phyloP scores from a whole-genome alignment of 2,797 vertebrate species.

The Sorex maritimensis region DNA sequence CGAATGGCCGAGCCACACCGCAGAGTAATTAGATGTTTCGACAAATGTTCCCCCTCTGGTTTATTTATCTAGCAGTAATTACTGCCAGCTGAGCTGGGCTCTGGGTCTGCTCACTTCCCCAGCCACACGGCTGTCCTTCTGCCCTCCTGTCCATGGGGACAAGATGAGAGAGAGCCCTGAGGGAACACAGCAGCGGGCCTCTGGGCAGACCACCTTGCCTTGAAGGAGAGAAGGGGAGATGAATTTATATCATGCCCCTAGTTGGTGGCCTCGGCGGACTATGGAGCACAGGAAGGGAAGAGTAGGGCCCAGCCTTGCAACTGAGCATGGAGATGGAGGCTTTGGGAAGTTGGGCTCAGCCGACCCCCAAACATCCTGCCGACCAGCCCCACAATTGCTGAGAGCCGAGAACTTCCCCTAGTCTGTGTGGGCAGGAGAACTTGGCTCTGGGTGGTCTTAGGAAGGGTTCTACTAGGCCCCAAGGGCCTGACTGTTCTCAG shows the following conservation, averaged over 20 bases:
- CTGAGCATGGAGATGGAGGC: background rate
- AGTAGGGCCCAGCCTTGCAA: background rate
- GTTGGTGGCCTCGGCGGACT: background rate
- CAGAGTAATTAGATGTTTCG: slow-evolving; percentile 90
- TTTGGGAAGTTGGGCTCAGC: background rate
- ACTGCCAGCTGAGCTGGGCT: slow-evolving; percentile 86
- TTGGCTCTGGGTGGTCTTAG: background rate
- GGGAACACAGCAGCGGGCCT: background rate
- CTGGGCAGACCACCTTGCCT: slow-evolving; percentile 26
- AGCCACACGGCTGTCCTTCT: slow-evolving; percentile 84
- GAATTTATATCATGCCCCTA: background rate
- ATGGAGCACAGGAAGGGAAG: background rate
- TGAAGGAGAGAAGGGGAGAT: slow-evolving; percentile 1
- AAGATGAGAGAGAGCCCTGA: background rate
- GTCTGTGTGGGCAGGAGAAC: rapidly evolving
- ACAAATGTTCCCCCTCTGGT: slow-evolving; percentile 86
- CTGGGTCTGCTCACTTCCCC: slow-evolving; percentile 86
- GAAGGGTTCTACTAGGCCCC: background rate
- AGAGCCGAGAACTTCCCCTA: background rate
- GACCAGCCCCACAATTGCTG: background rate
- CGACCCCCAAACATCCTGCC: background rate
- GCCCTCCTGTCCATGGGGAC: background rate
- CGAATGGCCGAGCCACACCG: slow-evolving; percentile 89
- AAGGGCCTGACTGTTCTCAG: background rate
- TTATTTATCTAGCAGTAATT: slow-evolving; percentile 91